Percentiles rank a stretch among this genome's conserved stretches.
Evolutionary conservation across 2,113 vertebrate species (phyloP).

Genomic region (Toxostoma redivivum): DNA sequence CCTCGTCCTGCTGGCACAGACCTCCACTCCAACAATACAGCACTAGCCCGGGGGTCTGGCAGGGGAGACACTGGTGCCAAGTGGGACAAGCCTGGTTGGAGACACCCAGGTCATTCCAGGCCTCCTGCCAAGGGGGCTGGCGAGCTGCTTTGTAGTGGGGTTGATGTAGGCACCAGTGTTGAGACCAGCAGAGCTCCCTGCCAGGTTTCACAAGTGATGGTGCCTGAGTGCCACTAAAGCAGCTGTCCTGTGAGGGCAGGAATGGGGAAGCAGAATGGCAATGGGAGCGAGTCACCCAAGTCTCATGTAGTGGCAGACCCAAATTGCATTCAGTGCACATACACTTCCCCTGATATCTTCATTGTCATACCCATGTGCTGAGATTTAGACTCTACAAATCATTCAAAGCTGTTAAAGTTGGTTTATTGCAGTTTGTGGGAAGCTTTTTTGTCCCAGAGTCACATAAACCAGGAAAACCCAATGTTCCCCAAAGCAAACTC

Average conservation of each 20-base stretch:
- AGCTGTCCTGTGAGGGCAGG: background rate
- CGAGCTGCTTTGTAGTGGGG: background rate
- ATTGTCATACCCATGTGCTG: background rate
- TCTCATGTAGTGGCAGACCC: background rate
- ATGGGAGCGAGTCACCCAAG: background rate
- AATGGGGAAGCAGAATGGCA: background rate
- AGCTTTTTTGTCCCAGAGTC: background rate
- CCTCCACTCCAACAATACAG: background rate
- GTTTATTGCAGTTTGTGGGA: background rate
- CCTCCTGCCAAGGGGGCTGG: conserved; percentile 30
- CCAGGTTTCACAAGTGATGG: conserved; percentile 1
- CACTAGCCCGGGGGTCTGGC: background rate
- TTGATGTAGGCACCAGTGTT: background rate
- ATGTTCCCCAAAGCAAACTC: background rate
- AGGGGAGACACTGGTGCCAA: conserved; percentile 6
- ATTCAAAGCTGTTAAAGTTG: background rate
- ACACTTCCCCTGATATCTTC: background rate
- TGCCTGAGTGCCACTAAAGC: background rate
- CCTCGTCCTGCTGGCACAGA: conserved; percentile 19
- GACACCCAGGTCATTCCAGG: conserved; percentile 41
- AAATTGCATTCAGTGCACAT: background rate
- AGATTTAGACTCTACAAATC: background rate
- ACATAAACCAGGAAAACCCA: background rate
- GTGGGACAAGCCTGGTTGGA: conserved; percentile 23
- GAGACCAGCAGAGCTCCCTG: background rate